Conservation (phyloP, 1,140 invertebrate genomes). For the Platorchestia sp. region DNA sequence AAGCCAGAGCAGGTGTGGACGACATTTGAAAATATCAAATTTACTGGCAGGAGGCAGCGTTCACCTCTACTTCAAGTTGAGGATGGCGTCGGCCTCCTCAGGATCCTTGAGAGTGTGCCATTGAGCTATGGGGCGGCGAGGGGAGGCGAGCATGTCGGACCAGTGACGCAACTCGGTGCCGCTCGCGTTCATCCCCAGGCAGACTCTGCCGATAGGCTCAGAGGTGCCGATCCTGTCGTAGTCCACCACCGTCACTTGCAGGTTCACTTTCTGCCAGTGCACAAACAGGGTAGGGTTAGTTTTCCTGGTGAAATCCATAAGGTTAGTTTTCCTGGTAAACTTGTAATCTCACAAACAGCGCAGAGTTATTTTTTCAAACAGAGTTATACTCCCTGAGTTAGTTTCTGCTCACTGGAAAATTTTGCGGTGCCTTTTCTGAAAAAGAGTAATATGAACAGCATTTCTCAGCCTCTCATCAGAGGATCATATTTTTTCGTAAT, state of each 20-base stretch:
- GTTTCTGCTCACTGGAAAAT: too few species aligned
- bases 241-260: slow-evolving; percentile 98
- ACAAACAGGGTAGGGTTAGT: neutral
- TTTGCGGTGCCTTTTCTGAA: too few species aligned
- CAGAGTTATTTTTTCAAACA: too few species aligned
- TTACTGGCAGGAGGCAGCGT: too few species aligned
- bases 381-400: too few species aligned
- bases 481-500: too few species aligned
- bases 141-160: slow-evolving; percentile 99
- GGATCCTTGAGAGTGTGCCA: slow-evolving; percentile 99
- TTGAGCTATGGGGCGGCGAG: slow-evolving; percentile 97
- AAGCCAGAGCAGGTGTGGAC: neutral
- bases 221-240: slow-evolving; percentile 99
- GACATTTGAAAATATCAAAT: neutral
- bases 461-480: too few species aligned
- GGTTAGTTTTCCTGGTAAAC: too few species aligned
- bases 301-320: neutral
- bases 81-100: slow-evolving; percentile 81
- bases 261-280: slow-evolving; percentile 93
- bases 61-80: slow-evolving; percentile 63
- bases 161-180: slow-evolving; percentile 99
- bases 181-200: slow-evolving; percentile 96
- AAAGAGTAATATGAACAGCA: too few species aligned
- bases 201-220: slow-evolving; percentile 97
- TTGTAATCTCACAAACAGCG: too few species aligned